Evolutionary conservation across 2,797 vertebrate genomes (phyloP).

Genomic region (Alauda arvensis): DNA sequence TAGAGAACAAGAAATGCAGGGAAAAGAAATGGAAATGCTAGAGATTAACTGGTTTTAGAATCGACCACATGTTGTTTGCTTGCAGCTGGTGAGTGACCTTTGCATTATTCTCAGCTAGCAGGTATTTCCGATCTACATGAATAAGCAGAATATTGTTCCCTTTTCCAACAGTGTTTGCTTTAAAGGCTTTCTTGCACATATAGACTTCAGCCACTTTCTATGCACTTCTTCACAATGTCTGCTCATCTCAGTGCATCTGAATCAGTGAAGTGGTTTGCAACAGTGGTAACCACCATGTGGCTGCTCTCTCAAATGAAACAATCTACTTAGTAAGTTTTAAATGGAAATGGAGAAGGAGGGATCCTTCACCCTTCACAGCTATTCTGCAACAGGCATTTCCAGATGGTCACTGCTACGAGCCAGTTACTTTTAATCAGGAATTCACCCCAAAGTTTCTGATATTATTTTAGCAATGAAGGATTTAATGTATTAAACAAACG

Average conservation of each 20-base stretch:
- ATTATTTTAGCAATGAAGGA: neutral
- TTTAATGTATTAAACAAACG: neutral
- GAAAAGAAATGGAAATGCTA: constrained; percentile 2
- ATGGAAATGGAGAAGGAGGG: neutral
- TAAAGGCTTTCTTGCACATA: neutral
- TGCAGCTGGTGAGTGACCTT: constrained; percentile 30
- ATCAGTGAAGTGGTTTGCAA: neutral
- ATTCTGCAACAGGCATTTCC: neutral
- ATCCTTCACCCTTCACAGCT: neutral
- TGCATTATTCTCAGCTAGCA: constrained; percentile 8
- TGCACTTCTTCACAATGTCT: neutral
- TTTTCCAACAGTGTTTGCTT: neutral
- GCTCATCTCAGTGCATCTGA: neutral
- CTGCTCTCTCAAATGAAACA: neutral
- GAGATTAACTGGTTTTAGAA: constrained; percentile 34
- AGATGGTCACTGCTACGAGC: neutral
- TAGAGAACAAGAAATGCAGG: neutral
- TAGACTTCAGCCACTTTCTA: neutral
- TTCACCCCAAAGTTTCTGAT: neutral
- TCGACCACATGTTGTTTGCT: neutral
- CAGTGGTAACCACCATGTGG: neutral
- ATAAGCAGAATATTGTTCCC: constrained; percentile 17
- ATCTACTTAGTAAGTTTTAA: neutral
- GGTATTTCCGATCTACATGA: constrained; percentile 15
- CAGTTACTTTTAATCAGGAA: neutral